Evolutionary conservation across 2,797 vertebrate species (phyloP), one percentile per base, ranked within the genome.

Genomic region (Chromis chromis): DNA sequence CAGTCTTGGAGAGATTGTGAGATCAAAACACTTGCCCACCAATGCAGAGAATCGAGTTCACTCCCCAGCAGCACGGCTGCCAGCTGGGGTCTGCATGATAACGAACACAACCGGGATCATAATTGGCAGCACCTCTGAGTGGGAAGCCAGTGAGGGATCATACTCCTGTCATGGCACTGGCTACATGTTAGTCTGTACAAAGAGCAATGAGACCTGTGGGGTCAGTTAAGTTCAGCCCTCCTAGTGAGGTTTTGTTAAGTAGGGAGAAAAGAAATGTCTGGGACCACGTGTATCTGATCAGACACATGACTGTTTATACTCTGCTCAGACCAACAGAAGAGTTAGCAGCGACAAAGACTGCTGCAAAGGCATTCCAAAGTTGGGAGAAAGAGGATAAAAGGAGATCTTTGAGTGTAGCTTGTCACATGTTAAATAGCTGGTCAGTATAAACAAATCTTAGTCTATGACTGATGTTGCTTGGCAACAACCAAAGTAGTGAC

Each of bases 401-500:
- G 1, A 46, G 27, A 33, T 50, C 12, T 24, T 70, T 25, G 27
- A 50, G 39, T 54, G 40, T 7, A 48, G 56, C 52, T 36, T 60
- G 40, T 63, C 39, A 57, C 67, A 56, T 40, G 52, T 69, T 82
- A 33, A 70, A 60, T 52, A 44, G 44, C 49, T 60, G 46, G 14
- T 39, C 25, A 44, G 22, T 33, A 42, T 56, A 61, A 74, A 59
- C 28, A 77, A 54, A 55, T 25, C 44, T 5, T 25, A 4, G 22
- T 31, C 13, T 40, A 25, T 13, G 33, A 49, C 12, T 17, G 11
- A 25, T 21, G 74, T 44, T 61, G 49, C 67, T 56, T 75, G 39
- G 70, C 31, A 75, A 76, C 59, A 54, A 53, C 65, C 52, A 52
- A 75, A 66, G 53, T 19, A 74, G 24, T 4, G 44, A 64, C 44